phyloP scores from a whole-genome alignment of 2,797 vertebrate genomes.

The Chiloscyllium punctatum region DNA sequence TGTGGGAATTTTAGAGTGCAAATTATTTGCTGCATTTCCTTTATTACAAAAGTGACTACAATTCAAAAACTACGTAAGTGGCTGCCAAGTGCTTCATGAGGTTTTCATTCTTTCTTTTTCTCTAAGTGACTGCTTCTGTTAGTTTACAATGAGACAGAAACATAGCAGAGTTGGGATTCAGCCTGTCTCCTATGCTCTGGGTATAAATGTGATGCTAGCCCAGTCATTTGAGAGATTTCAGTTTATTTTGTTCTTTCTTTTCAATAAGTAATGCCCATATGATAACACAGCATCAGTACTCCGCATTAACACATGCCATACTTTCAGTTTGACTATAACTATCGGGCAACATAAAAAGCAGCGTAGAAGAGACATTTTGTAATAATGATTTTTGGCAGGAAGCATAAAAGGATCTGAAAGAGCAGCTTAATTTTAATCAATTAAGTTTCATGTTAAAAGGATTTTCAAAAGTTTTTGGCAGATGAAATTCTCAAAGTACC shows the following conservation, averaged over 20 bases:
- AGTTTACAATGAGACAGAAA: neutral
- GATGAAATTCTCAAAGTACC: neutral
- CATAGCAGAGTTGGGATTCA: neutral
- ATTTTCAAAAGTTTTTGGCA: neutral
- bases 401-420: neutral
- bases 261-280: neutral
- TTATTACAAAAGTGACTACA: neutral
- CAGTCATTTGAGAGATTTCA: neutral
- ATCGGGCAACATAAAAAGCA: neutral
- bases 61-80: too few species aligned
- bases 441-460: neutral
- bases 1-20: neutral
- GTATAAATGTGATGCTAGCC: too few species aligned
- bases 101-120: too few species aligned
- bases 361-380: neutral
- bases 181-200: neutral
- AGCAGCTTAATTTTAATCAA: conserved; percentile 24
- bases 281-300: neutral
- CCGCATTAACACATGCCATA: neutral
- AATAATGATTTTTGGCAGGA: neutral
- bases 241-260: neutral
- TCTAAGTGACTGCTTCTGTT: too few species aligned
- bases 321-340: neutral
- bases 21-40: neutral
- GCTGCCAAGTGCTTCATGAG: too few species aligned